Percentiles rank a stretch among this genome's conserved stretches.
Conservation (phyloP, 1,140 invertebrate species). For the Tetramorium alpestre region DNA sequence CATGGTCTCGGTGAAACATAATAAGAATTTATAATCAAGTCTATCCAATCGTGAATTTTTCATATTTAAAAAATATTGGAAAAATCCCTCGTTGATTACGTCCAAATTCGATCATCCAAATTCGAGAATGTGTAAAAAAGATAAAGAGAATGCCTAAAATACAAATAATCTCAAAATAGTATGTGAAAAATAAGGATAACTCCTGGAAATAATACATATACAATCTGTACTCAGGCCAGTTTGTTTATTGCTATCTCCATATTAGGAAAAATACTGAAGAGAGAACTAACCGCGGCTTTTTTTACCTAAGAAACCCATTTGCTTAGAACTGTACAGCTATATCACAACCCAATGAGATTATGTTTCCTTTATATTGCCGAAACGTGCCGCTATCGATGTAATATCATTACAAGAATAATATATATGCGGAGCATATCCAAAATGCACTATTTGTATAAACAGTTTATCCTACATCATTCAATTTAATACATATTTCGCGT, state of each 20-base stretch:
- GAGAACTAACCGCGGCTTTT: background rate
- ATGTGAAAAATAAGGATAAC: background rate
- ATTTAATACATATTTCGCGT: background rate
- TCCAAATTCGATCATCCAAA: background rate
- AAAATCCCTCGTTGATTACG: background rate
- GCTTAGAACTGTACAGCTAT: background rate
- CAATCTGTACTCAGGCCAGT: background rate
- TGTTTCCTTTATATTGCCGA: conserved; percentile 4
- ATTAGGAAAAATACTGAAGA: conserved; percentile 57
- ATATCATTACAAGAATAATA: conserved; percentile 4
- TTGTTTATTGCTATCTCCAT: conserved; percentile 51
- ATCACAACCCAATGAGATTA: conserved; percentile 64
- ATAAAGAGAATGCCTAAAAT: background rate
- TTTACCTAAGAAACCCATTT: conserved; percentile 22
- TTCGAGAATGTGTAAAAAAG: background rate
- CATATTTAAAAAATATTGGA: background rate
- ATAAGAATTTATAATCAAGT: background rate
- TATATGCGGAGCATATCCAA: background rate
- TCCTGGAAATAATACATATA: background rate
- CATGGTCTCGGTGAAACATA: background rate
- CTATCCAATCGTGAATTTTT: background rate
- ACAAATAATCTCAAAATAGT: background rate
- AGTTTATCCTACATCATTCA: background rate
- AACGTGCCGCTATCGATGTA: conserved; percentile 11
- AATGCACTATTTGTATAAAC: background rate